Base-by-base conservation (phyloP, 37 sponge, comb jelly and placozoan species). In the Spongilla lacustris region DNA sequence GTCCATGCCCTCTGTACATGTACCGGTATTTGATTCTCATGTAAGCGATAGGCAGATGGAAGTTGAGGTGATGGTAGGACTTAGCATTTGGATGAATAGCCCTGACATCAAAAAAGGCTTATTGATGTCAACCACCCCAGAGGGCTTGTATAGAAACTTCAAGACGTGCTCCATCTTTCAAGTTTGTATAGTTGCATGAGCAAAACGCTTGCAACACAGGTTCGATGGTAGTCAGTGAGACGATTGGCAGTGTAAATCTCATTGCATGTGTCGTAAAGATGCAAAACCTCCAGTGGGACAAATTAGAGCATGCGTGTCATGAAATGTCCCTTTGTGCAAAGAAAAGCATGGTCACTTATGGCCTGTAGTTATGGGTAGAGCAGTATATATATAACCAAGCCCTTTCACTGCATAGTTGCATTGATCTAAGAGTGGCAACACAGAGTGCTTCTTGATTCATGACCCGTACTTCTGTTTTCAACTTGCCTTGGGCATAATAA, bases 91-190 rank as follows among this genome's bases (percentile, higher is more conserved):
- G 73, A 36, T 83, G 25, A 30, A 81, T 68, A 21, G 67, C 70
- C 70, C 82, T 67, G 27, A 83, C 84, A 73, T 84, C 85, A 75
- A 84, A 75, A 68, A 76, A 84, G 9, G 85, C 38, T 23, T 77
- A 0, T 30, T 84, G 34, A 33, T 30, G 29, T 31, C 69, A 13
- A 19, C 46, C 77, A 23, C 85, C 84, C 85, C 85, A 84, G 36
- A 84, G 76, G 38, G 70, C 77, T 24, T 76, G 24, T 23, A 75
- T 77, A 34, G 37, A 35, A 24, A 84, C 50, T 46, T 84, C 85
- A 24, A 83, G 75, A 27, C 84, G 50, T 34, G 85, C 78, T 25
- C 71, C 85, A 77, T 85, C 78, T 32, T 77, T 19, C 27, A 31
- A 25, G 50, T 76, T 77, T 10, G 85, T 8, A n/a, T n/a, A 58